Evolutionary conservation across 2,797 vertebrate genomes (phyloP).

Genomic region (Poeciliopsis infans): DNA sequence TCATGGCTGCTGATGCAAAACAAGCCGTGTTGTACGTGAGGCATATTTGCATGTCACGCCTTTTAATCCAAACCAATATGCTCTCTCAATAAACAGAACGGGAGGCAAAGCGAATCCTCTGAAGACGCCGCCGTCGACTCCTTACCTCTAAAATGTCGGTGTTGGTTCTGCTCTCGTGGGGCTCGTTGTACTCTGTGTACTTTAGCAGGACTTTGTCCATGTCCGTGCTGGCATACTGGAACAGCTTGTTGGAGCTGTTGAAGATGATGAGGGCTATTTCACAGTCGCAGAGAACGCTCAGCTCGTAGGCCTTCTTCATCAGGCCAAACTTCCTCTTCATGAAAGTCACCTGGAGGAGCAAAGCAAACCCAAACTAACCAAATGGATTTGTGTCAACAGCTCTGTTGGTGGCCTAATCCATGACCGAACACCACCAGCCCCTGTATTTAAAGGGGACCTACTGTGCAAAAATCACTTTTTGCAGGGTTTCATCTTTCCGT

Average conservation of each 20-base stretch:
- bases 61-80: slow-evolving; percentile 10
- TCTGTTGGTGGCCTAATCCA: background rate
- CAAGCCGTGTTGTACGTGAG: background rate
- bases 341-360: slow-evolving; percentile 89
- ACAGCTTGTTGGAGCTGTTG: slow-evolving; percentile 94
- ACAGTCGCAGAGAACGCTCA: slow-evolving; percentile 93
- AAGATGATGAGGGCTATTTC: slow-evolving; percentile 95
- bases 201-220: slow-evolving; percentile 94
- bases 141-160: slow-evolving; percentile 74
- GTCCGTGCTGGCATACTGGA: slow-evolving; percentile 93
- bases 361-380: background rate
- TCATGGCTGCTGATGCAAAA: background rate
- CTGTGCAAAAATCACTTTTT: too few species aligned
- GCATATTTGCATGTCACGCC: slow-evolving; percentile 17
- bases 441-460: background rate
- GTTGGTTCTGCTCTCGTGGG: slow-evolving; percentile 76
- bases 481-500: too few species aligned
- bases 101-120: background rate
- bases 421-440: background rate
- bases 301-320: slow-evolving; percentile 95
- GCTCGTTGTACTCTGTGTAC: slow-evolving; percentile 81
- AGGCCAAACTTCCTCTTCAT: slow-evolving; percentile 97
- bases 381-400: background rate
- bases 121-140: background rate
- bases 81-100: background rate